These are phyloP conservation scores for Pseudolaguvia tuberculata DNA, from an alignment of 2,113 vertebrate genomes.

Conservation along the genomic window DNA sequence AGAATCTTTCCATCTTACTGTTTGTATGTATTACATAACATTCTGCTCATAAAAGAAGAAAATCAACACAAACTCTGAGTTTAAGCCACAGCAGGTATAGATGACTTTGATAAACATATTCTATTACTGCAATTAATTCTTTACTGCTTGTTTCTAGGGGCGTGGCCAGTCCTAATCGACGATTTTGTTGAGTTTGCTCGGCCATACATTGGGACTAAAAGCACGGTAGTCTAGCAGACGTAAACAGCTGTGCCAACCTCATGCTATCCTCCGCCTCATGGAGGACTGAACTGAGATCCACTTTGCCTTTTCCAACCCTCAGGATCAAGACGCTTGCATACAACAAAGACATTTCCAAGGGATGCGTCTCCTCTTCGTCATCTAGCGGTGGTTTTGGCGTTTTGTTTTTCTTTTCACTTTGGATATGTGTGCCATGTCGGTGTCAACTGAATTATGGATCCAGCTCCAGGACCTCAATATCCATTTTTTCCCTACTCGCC, in stretches of 20 bases:
- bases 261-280: slow-evolving; percentile 49
- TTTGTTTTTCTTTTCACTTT: slow-evolving; percentile 46
- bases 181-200: slow-evolving; percentile 91
- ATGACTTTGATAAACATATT: not conserved
- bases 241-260: slow-evolving; percentile 69
- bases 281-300: slow-evolving; percentile 62
- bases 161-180: slow-evolving; percentile 90
- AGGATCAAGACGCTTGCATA: slow-evolving; percentile 71
- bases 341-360: slow-evolving; percentile 67
- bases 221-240: slow-evolving; percentile 70
- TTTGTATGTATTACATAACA: not conserved
- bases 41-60: not conserved
- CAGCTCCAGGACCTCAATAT: slow-evolving; percentile 38
- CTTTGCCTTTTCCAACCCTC: slow-evolving; percentile 70
- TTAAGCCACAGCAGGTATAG: not conserved
- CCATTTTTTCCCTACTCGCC: not conserved
- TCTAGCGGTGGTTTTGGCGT: slow-evolving; percentile 63
- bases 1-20: not conserved
- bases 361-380: slow-evolving; percentile 63
- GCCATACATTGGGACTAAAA: slow-evolving; percentile 80
- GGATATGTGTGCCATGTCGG: slow-evolving; percentile 57
- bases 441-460: slow-evolving; percentile 53
- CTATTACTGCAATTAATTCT: not conserved
- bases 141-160: slow-evolving; percentile 65
- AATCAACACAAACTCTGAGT: not conserved